Percentiles rank a stretch among this genome's conserved stretches.
Evolutionary conservation across 2,797 vertebrate genomes (phyloP).

Genomic region (Dendrocincla tyrannina): DNA sequence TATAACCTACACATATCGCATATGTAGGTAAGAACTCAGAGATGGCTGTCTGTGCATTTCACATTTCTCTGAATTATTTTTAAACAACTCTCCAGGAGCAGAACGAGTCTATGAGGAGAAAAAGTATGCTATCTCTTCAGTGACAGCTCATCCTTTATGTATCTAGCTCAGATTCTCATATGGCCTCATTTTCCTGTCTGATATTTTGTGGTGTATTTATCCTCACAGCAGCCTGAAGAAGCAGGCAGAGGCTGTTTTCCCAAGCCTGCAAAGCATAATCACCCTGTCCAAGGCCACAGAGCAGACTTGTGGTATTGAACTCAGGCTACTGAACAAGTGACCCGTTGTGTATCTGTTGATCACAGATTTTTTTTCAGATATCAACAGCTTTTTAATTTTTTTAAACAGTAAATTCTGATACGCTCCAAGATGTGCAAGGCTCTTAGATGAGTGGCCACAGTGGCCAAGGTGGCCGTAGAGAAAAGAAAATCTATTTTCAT

Average conservation of each 20-base stretch:
- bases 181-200: neutral
- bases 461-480: neutral
- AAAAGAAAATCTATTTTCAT: neutral
- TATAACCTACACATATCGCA: neutral
- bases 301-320: neutral
- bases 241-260: neutral
- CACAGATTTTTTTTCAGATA: neutral
- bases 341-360: neutral
- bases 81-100: neutral
- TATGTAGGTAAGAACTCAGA: neutral
- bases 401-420: neutral
- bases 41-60: neutral
- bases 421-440: neutral
- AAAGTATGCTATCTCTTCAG: neutral
- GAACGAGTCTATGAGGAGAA: neutral
- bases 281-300: neutral
- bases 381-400: neutral
- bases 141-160: neutral
- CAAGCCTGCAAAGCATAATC: neutral
- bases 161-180: neutral
- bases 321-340: conserved; percentile 13
- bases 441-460: neutral
- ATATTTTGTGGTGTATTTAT: neutral
- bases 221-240: neutral
- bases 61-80: neutral